These are phyloP conservation scores for Grammomys dolichurus DNA, from an alignment of 2,113 vertebrate species.

Conservation along the genomic window DNA sequence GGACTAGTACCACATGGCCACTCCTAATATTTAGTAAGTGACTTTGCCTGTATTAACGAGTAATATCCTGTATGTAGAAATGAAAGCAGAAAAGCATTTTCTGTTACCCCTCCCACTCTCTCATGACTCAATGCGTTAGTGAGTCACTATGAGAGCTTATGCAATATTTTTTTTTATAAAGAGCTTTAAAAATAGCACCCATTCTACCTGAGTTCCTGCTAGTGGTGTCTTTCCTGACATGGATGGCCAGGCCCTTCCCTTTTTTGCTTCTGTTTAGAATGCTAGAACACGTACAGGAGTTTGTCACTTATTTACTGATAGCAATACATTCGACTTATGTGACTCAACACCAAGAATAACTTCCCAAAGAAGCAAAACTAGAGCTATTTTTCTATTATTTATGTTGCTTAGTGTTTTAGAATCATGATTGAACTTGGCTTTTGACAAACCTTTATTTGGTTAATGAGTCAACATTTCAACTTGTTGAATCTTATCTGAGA, in stretches of 20 bases:
- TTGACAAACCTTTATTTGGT: constrained; percentile 57
- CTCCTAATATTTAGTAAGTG: neutral
- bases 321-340: neutral
- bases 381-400: constrained; percentile 49
- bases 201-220: constrained; percentile 38
- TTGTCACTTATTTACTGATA: neutral
- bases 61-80: constrained; percentile 21
- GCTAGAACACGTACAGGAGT: neutral
- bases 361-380: neutral
- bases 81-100: constrained; percentile 49
- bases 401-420: constrained; percentile 45
- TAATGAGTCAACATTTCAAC: constrained; percentile 45
- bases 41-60: constrained; percentile 16
- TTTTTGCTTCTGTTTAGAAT: neutral
- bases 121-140: neutral
- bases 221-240: constrained; percentile 37
- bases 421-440: neutral
- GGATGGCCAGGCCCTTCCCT: neutral
- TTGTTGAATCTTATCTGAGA: constrained; percentile 7
- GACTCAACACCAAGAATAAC: constrained; percentile 2
- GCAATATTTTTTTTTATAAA: constrained; percentile 35
- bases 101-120: neutral
- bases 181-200: constrained; percentile 56
- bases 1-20: neutral
- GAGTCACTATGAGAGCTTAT: constrained; percentile 50